A percentile compares a stretch with the other conserved stretches of the same genome.
Conservation (phyloP, 2,797 vertebrate species). For the Pristis pectinata region DNA sequence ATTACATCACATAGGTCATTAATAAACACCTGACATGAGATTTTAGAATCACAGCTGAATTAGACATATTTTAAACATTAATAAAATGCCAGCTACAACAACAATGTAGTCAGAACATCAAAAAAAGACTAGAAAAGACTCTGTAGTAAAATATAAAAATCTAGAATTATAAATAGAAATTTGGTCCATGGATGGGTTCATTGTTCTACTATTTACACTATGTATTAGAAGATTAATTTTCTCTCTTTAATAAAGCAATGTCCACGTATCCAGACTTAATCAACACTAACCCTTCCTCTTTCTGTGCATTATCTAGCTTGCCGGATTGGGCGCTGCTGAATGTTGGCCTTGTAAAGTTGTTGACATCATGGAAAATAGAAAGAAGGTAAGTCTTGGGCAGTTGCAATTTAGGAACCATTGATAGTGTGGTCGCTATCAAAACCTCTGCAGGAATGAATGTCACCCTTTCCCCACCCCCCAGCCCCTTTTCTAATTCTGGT, state of each 20-base stretch:
- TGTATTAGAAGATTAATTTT: constrained; percentile 69
- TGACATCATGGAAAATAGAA: constrained; percentile 17
- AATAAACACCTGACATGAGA: constrained; percentile 51
- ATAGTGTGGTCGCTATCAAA: not conserved
- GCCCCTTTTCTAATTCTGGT: not conserved
- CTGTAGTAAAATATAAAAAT: constrained; percentile 93
- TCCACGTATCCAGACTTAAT: constrained; percentile 20
- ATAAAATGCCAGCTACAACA: constrained; percentile 63
- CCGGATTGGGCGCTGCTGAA: not conserved
- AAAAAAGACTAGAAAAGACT: constrained; percentile 79
- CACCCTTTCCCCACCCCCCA: not conserved
- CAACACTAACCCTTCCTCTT: not conserved
- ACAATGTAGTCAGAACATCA: constrained; percentile 61
- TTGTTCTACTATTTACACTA: constrained; percentile 87
- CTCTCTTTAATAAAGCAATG: constrained; percentile 40
- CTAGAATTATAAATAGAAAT: constrained; percentile 99
- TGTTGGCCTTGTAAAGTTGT: not conserved
- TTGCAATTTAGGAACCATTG: not conserved
- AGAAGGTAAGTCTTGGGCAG: not conserved
- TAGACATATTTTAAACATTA: constrained; percentile 58
- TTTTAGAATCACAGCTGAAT: constrained; percentile 19
- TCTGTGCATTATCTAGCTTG: not conserved
- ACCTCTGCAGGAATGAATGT: not conserved
- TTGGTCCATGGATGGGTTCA: constrained; percentile 81
- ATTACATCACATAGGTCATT: constrained; percentile 38